phyloP scores from a whole-genome alignment of 2,113 vertebrate genomes.

The Oryzias javanicus region DNA sequence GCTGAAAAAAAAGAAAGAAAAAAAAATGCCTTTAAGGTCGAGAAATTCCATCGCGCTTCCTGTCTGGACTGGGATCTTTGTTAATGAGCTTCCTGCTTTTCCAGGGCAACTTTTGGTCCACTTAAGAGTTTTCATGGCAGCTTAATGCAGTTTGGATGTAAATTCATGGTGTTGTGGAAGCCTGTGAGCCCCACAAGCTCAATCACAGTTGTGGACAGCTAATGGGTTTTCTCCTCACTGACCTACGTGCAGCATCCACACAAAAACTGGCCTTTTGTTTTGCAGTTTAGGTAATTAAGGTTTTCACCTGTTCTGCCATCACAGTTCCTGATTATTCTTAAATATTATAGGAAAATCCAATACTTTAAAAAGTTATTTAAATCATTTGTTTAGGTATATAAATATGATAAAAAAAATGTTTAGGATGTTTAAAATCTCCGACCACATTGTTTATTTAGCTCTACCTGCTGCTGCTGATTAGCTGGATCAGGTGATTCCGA shows the following conservation, averaged over 20 bases:
- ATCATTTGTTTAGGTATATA: no score
- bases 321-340: background rate
- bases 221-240: slow-evolving; percentile 47
- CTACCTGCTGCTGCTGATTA: no score
- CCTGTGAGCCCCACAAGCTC: slow-evolving; percentile 43
- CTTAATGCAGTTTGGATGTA: background rate
- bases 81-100: slow-evolving; percentile 14
- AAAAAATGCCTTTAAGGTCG: slow-evolving; percentile 45
- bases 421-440: no score
- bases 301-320: background rate
- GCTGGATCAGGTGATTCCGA: no score
- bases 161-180: slow-evolving; percentile 9
- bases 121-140: background rate
- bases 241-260: slow-evolving; percentile 47
- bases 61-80: slow-evolving; percentile 22
- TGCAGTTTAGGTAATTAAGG: slow-evolving; percentile 19
- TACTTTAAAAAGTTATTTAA: no score
- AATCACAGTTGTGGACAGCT: slow-evolving; percentile 51
- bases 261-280: slow-evolving; percentile 26
- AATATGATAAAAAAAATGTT: no score
- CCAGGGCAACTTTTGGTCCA: slow-evolving; percentile 5
- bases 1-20: slow-evolving; percentile 15
- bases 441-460: background rate
- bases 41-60: slow-evolving; percentile 38
- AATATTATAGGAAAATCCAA: background rate